A percentile compares a stretch with the other conserved stretches of the same genome.
These are phyloP conservation scores for Drosophila sordidula DNA, from an alignment of 2,888 invertebrate species.

Conservation along the genomic window DNA sequence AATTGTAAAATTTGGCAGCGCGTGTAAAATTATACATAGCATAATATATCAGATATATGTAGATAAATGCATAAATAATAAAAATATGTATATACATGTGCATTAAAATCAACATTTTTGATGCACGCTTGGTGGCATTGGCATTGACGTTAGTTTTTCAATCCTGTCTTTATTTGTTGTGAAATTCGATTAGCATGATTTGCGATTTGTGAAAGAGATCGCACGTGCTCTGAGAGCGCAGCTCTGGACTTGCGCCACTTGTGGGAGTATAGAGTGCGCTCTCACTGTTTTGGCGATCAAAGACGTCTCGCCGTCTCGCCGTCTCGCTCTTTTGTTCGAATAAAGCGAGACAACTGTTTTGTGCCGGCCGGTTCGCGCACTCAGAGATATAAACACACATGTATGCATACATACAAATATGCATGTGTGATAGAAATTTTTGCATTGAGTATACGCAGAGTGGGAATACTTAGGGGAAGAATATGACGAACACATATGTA, in stretches of 20 bases:
- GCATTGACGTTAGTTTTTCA: conserved; percentile 16
- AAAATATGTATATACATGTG: not conserved
- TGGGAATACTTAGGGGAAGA: not conserved
- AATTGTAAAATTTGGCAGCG: not conserved
- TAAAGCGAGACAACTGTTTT: conserved; percentile 17
- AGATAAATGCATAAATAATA: too few species aligned
- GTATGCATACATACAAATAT: conserved; percentile 7
- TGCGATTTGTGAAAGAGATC: conserved; percentile 25
- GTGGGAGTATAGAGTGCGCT: conserved; percentile 23
- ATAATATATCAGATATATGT: too few species aligned
- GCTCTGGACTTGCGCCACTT: conserved; percentile 19
- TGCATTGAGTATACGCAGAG: conserved; percentile 48
- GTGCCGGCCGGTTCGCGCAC: conserved; percentile 30
- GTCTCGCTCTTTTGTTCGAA: conserved; percentile 11
- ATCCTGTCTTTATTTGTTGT: conserved; percentile 38
- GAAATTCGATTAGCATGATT: conserved; percentile 62
- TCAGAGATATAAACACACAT: conserved; percentile 14
- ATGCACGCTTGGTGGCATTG: conserved; percentile 22
- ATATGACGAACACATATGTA: not conserved
- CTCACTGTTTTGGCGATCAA: not conserved
- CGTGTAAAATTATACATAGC: not conserved
- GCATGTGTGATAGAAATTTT: conserved; percentile 4
- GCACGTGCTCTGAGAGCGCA: not conserved
- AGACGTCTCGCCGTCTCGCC: too few species aligned
- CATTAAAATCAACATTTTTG: not conserved